Percentiles rank a stretch among this genome's conserved stretches.
These are phyloP conservation scores for Catharus minimus DNA, from an alignment of 2,113 vertebrate species.

Conservation along the genomic window DNA sequence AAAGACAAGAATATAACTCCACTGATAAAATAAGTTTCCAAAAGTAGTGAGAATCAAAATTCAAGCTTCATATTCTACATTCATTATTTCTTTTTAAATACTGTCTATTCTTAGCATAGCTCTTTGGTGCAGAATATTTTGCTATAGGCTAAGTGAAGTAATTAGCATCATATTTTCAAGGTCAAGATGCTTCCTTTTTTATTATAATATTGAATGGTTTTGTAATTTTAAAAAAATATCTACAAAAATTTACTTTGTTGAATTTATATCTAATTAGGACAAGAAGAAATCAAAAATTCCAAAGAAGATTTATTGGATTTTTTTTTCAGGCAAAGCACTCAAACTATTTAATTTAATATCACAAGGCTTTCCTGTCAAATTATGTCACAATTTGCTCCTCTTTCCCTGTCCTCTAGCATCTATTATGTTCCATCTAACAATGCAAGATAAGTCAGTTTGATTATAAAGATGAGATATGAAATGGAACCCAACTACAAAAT, in stretches of 20 bases:
- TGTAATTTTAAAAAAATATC: neutral
- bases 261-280: neutral
- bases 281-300: neutral
- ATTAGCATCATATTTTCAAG: slow-evolving; percentile 52
- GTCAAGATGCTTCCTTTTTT: neutral
- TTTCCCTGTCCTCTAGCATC: neutral
- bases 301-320: neutral
- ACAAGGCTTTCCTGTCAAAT: neutral
- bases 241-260: neutral
- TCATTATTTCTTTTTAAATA: slow-evolving; percentile 42
- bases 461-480: neutral
- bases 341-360: neutral
- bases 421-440: neutral
- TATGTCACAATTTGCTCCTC: neutral
- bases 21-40: neutral
- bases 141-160: slow-evolving; percentile 58
- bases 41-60: neutral
- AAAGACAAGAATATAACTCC: neutral
- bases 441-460: neutral
- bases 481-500: neutral
- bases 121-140: slow-evolving; percentile 57
- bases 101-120: neutral
- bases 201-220: neutral
- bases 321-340: neutral
- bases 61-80: slow-evolving; percentile 19